phyloP scores from a whole-genome alignment of 2,888 invertebrate species.

The Tanypteryx hageni region DNA sequence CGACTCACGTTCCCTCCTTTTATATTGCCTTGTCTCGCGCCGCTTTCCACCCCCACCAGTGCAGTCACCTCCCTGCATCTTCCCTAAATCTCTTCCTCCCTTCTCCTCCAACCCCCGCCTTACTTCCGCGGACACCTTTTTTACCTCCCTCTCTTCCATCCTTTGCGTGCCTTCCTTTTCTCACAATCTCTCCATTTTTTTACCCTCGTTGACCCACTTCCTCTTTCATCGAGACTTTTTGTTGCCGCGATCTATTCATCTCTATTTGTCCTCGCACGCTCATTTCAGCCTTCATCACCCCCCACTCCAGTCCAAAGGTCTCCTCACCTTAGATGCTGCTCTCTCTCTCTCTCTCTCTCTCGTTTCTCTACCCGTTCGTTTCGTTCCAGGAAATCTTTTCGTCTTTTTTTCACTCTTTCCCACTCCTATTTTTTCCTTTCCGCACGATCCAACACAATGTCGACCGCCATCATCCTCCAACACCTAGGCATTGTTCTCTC shows the following conservation, averaged over 20 bases:
- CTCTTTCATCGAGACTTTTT: constrained; percentile 7
- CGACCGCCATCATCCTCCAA: neutral
- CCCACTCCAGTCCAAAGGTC: neutral
- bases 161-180: too few species aligned
- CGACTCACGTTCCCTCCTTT: neutral
- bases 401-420: neutral
- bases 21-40: neutral
- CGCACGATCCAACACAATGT: neutral
- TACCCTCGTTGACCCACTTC: constrained; percentile 21
- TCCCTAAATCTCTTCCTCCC: neutral
- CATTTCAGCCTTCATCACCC: neutral
- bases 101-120: neutral
- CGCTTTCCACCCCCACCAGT: neutral
- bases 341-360: too few species aligned
- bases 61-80: constrained; percentile 30
- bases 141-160: too few species aligned
- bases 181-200: neutral
- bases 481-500: neutral
- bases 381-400: neutral
- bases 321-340: too few species aligned
- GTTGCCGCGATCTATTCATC: neutral
- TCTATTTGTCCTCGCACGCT: constrained; percentile 16
- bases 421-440: neutral
- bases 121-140: too few species aligned
- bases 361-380: too few species aligned